phyloP scores from a whole-genome alignment of 2,888 invertebrate species.

The Hydraecia micacea region DNA sequence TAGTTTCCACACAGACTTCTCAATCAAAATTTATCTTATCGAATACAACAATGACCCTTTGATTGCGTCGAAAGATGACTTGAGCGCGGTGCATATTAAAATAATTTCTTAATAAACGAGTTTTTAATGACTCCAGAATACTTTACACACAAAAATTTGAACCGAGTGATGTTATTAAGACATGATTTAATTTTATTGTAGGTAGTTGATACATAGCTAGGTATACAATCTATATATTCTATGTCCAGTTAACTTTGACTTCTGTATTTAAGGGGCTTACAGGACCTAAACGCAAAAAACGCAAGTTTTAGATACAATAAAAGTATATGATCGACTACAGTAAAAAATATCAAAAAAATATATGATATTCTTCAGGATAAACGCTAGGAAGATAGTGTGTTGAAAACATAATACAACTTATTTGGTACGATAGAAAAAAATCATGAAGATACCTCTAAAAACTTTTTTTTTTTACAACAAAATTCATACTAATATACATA shows the following conservation, averaged over 20 bases:
- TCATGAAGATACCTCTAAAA: too few relatives aligned
- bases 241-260: conserved; percentile 1
- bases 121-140: conserved; percentile 45
- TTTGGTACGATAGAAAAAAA: too few relatives aligned
- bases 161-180: conserved; percentile 14
- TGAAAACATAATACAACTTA: too few relatives aligned
- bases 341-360: too few relatives aligned
- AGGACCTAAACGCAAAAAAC: too few relatives aligned
- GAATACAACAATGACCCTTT: conserved; percentile 75
- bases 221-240: not conserved
- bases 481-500: too few relatives aligned
- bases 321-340: too few relatives aligned
- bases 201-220: not conserved
- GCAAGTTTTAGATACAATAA: too few relatives aligned
- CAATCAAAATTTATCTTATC: conserved; percentile 77
- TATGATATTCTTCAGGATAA: too few relatives aligned
- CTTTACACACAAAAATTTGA: conserved; percentile 8
- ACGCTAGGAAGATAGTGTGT: too few relatives aligned
- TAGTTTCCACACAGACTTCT: conserved; percentile 62
- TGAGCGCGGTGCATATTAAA: conserved; percentile 28
- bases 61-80: conserved; percentile 64
- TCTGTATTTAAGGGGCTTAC: too few relatives aligned
- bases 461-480: too few relatives aligned
- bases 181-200: conserved; percentile 21
- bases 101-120: conserved; percentile 35